A percentile compares a stretch with the other conserved stretches of the same genome.
These are phyloP conservation scores for Sarcophaga bullata DNA, from an alignment of 1,140 invertebrate species.

Conservation along the genomic window DNA sequence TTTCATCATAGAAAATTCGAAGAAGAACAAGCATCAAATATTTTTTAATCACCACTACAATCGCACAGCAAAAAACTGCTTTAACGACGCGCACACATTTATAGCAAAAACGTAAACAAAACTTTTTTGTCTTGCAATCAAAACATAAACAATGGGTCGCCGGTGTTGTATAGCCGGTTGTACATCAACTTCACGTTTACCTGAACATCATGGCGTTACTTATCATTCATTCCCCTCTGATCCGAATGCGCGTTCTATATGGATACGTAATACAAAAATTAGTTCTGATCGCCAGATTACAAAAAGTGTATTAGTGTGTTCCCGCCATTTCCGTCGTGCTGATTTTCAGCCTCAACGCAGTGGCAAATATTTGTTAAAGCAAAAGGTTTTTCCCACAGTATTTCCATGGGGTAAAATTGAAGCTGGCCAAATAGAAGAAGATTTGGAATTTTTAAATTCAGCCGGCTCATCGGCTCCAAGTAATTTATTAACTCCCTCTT, in stretches of 20 bases:
- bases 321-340: constrained; percentile 71
- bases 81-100: neutral
- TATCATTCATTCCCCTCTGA: constrained; percentile 69
- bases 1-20: constrained; percentile 17
- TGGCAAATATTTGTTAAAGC: constrained; percentile 70
- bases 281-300: constrained; percentile 67
- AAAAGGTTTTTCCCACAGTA: constrained; percentile 64
- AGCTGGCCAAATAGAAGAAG: constrained; percentile 53
- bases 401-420: constrained; percentile 66
- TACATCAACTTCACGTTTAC: constrained; percentile 59
- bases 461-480: neutral
- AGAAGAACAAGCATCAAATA: constrained; percentile 28
- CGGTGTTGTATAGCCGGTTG: constrained; percentile 64
- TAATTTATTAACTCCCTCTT: constrained; percentile 36
- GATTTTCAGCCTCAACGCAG: constrained; percentile 73
- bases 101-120: constrained; percentile 12
- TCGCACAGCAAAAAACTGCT: neutral
- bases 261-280: constrained; percentile 68
- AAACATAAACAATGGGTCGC: constrained; percentile 54
- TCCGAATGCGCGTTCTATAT: constrained; percentile 63
- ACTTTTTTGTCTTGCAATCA: neutral
- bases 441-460: constrained; percentile 50
- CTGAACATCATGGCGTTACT: constrained; percentile 68
- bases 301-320: constrained; percentile 72
- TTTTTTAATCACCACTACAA: neutral